A percentile compares a stretch with the other conserved stretches of the same genome.
Conservation (phyloP, 1,140 invertebrate genomes). For the Argopecten irradians region DNA sequence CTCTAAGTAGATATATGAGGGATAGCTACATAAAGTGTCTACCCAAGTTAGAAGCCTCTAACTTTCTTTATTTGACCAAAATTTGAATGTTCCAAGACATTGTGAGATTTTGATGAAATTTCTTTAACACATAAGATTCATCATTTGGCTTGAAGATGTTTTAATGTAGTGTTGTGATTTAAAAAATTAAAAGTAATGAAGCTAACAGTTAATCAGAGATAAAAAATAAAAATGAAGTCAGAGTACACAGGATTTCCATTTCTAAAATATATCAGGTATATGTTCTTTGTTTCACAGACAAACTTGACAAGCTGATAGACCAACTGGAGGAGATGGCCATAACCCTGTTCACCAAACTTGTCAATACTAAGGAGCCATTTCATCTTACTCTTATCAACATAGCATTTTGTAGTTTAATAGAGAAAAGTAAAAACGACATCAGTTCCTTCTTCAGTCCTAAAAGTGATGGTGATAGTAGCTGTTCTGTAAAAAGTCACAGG, state of each 20-base stretch:
- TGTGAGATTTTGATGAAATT: too few relatives aligned
- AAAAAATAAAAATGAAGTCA: background rate
- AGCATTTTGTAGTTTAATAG: slow-evolving; percentile 58
- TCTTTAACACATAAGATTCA: too few relatives aligned
- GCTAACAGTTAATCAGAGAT: background rate
- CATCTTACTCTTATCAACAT: slow-evolving; percentile 63
- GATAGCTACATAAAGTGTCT: too few relatives aligned
- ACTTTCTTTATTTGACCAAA: too few relatives aligned
- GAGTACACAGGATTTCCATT: background rate
- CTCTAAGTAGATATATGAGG: too few relatives aligned
- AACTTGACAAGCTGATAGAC: slow-evolving; percentile 27
- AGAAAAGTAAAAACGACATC: slow-evolving; percentile 51
- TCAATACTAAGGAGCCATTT: slow-evolving; percentile 57
- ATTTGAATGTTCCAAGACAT: too few relatives aligned
- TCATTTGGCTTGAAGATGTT: too few relatives aligned
- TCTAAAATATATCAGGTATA: background rate
- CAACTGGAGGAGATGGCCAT: slow-evolving; percentile 50
- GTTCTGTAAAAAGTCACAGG: background rate
- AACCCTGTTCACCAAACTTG: slow-evolving; percentile 57
- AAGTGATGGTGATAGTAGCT: background rate
- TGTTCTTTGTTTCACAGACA: slow-evolving; percentile 46
- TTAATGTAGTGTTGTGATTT: too few relatives aligned
- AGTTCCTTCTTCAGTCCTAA: slow-evolving; percentile 52
- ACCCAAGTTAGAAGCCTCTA: too few relatives aligned
- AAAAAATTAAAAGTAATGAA: background rate